These are phyloP conservation scores for Campaea margaritaria DNA, from an alignment of 2,888 invertebrate species.

Conservation along the genomic window DNA sequence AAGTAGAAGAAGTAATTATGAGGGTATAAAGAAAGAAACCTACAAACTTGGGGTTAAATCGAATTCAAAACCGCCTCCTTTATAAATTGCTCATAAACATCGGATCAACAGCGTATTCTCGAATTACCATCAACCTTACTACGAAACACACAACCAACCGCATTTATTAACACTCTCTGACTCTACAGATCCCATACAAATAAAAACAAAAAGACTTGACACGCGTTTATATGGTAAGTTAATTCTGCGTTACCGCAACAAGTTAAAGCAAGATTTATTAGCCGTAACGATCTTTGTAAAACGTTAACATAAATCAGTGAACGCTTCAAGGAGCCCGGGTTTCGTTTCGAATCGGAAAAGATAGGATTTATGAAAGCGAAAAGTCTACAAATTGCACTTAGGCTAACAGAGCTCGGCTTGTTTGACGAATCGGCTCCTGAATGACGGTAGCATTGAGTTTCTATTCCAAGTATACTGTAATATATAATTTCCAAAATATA, in stretches of 20 bases:
- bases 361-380: constrained; percentile 51
- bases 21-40: too few species aligned
- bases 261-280: constrained; percentile 76
- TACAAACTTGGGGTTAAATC: too few species aligned
- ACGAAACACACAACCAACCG: not conserved
- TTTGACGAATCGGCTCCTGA: constrained; percentile 8
- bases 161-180: not conserved
- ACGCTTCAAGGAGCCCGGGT: constrained; percentile 54
- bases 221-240: constrained; percentile 56
- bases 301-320: constrained; percentile 73
- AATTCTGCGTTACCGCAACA: constrained; percentile 67
- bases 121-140: too few species aligned
- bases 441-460: too few species aligned
- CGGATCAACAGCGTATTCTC: not conserved
- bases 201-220: constrained; percentile 40
- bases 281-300: constrained; percentile 72
- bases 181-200: constrained; percentile 20
- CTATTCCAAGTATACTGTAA: too few species aligned
- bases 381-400: constrained; percentile 38
- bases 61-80: too few species aligned
- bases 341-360: constrained; percentile 48
- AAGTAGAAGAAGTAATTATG: too few species aligned
- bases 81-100: too few species aligned
- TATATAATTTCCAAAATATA: too few species aligned
- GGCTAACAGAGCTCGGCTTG: constrained; percentile 5